phyloP scores from a whole-genome alignment of 2,888 invertebrate species.

The Amphiduros pacificus region DNA sequence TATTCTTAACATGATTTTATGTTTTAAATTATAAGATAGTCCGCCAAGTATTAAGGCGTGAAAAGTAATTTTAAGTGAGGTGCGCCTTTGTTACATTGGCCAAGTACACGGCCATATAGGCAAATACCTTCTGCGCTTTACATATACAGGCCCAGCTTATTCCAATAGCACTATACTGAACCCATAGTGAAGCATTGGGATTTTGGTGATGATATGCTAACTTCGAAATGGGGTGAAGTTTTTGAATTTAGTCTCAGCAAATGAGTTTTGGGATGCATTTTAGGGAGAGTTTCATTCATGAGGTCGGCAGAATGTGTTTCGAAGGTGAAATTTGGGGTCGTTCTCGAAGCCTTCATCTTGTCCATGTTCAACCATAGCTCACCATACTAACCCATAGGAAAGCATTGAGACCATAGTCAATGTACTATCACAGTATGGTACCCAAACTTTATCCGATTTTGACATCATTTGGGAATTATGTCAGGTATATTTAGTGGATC shows the following conservation, averaged over 20 bases:
- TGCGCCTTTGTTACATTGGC: constrained; percentile 27
- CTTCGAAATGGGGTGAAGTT: not conserved
- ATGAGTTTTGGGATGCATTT: constrained; percentile 34
- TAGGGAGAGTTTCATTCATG: constrained; percentile 54
- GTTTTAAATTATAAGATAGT: constrained; percentile 5
- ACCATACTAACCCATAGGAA: constrained; percentile 16
- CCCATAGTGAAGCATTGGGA: constrained; percentile 19
- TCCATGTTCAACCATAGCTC: constrained; percentile 9
- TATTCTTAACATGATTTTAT: too few species aligned
- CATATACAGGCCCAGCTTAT: constrained; percentile 18
- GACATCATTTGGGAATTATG: not conserved
- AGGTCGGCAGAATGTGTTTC: constrained; percentile 39
- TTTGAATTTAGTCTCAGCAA: constrained; percentile 1
- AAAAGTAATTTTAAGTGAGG: too few species aligned
- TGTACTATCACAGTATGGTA: constrained; percentile 2
- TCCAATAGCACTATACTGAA: constrained; percentile 14
- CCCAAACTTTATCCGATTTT: not conserved
- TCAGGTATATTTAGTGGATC: not conserved
- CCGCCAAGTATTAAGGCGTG: too few species aligned
- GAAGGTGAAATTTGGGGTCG: constrained; percentile 48
- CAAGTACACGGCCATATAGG: constrained; percentile 18
- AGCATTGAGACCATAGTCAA: constrained; percentile 8
- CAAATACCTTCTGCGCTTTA: constrained; percentile 13
- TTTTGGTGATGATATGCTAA: constrained; percentile 4
- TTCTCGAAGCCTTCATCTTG: constrained; percentile 12